Evolutionary conservation across 2,888 invertebrate genomes (phyloP), one percentile per base, ranked within the genome.

Genomic region (Rhodophaea formosa): DNA sequence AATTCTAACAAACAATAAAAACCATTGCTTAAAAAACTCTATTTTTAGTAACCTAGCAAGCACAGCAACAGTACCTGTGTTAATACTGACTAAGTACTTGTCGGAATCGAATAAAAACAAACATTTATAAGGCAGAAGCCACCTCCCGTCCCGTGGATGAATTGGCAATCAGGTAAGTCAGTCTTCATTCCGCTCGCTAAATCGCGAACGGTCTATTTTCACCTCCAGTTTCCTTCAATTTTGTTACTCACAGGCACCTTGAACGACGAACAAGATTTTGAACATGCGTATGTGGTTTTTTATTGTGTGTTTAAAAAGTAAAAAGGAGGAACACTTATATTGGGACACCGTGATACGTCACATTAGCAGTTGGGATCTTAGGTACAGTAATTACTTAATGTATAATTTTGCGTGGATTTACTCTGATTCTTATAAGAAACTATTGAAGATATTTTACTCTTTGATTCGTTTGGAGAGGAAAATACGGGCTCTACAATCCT

Each of bases 131-230:
- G 35, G 16, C 51, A 1, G 16, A 35, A 51, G 51, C 39, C 51
- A 51, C 35, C 23, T 45, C 32, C 10, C n/a, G 10, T 16, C 62
- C 62, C 53, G 53, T 53, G 65, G 70, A 77, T 73, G 78, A 79
- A 78, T 77, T 78, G 77, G 57, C 75, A 76, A 79, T 78, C 74
- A 71, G 66, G 55, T 56, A 58, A 17, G 56, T 49, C 47, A 49
- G 56, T 49, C 49, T 56, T 56, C 49, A 56, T 56, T 56, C 42
- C 49, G 47, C 49, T 47, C 49, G 49, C 29, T 43, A 42, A 15
- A 56, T 49, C 42, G 49, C 42, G 49, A 49, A 56, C 29, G 10
- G 42, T 42, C 47, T 52, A 55, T 58, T 55, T 60, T 57, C 54
- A 57, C 32, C 53, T 45, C 39, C 32, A 29, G 45, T 46, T 55